Evolutionary conservation across 2,888 invertebrate species (phyloP).

Genomic region (Brenthis hecate): DNA sequence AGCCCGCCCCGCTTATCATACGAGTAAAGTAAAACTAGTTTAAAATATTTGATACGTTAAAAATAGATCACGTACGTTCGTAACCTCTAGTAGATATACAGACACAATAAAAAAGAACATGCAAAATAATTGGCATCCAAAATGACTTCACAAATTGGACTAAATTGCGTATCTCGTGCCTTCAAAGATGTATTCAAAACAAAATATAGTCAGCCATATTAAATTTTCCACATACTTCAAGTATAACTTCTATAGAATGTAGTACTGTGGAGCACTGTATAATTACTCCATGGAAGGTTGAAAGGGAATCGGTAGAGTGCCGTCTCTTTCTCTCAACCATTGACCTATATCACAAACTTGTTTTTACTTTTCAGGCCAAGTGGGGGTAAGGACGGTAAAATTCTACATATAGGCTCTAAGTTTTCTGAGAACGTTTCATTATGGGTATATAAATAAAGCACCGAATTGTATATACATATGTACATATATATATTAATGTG

Average conservation of each 20-base stretch:
- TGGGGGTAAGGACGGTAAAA: slow-evolving; percentile 35
- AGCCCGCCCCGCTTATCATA: no score
- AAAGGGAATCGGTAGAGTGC: slow-evolving; percentile 38
- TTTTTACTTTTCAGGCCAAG: slow-evolving; percentile 43
- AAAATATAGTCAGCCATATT: slow-evolving; percentile 29
- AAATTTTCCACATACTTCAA: slow-evolving; percentile 36
- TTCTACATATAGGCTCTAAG: slow-evolving; percentile 30
- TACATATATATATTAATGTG: no score
- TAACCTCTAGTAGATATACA: no score
- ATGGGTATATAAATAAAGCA: background rate
- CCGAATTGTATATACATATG: no score
- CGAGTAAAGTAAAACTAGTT: no score
- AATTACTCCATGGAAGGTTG: slow-evolving; percentile 35
- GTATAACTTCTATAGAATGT: slow-evolving; percentile 29
- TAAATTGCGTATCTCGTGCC: slow-evolving; percentile 14
- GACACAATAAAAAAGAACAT: no score
- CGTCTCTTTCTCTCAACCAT: slow-evolving; percentile 37
- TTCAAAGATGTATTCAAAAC: slow-evolving; percentile 18
- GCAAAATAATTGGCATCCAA: background rate
- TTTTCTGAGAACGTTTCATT: slow-evolving; percentile 16
- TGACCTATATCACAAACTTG: slow-evolving; percentile 43
- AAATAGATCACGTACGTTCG: no score
- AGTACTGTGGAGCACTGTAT: slow-evolving; percentile 35
- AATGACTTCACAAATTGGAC: slow-evolving; percentile 7
- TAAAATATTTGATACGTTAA: no score